Conservation (phyloP, 2,113 vertebrate species). For the Eublepharis macularius region DNA sequence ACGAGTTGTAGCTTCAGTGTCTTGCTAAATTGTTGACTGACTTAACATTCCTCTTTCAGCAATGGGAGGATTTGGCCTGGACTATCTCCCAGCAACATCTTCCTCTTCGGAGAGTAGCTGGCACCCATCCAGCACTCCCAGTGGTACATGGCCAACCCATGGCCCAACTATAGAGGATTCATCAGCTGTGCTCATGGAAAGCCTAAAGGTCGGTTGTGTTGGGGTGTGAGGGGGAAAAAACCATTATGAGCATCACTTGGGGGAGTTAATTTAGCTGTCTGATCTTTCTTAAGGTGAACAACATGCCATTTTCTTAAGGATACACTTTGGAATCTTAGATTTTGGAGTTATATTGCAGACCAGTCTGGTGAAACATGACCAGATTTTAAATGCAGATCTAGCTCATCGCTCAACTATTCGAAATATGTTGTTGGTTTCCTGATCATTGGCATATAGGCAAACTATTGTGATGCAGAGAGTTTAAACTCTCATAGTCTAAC, state of each 20-base stretch:
- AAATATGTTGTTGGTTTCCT: not conserved
- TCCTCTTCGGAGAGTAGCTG: conserved; percentile 88
- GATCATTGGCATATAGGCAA: not conserved
- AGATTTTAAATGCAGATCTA: not conserved
- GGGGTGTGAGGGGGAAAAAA: not conserved
- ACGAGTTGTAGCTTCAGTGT: accelerated
- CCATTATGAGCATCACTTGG: not conserved
- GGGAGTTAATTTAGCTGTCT: not conserved
- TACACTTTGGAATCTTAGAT: not conserved
- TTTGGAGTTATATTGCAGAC: not conserved
- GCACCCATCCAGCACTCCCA: conserved; percentile 83
- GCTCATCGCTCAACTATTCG: not conserved
- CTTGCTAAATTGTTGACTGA: not conserved
- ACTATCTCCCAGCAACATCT: conserved; percentile 87
- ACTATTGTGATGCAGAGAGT: not conserved
- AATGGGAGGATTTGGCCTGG: conserved; percentile 91
- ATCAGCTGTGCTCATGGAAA: conserved; percentile 93
- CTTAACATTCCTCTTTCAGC: conserved; percentile 58
- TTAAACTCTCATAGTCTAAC: not conserved
- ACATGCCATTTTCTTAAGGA: not conserved
- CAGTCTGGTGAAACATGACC: not conserved
- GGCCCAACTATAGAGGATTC: conserved; percentile 92
- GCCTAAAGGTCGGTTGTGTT: conserved; percentile 85
- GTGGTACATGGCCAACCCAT: conserved; percentile 89
- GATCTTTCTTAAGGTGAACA: not conserved